These are phyloP conservation scores for Lasiurus borealis DNA, from an alignment of 2,113 vertebrate genomes.

Conservation along the genomic window DNA sequence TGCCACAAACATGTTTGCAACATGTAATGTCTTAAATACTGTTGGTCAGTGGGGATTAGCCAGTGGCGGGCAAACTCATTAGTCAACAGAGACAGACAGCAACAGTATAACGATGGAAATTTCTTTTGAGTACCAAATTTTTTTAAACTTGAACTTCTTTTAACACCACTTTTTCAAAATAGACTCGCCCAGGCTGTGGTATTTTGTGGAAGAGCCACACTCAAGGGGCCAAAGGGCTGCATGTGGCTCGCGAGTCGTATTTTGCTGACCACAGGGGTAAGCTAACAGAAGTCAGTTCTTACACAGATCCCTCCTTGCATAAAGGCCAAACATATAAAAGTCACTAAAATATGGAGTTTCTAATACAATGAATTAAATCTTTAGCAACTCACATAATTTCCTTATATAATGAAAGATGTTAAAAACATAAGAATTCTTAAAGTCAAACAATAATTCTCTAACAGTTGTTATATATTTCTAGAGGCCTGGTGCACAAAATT, in stretches of 20 bases:
- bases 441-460: slow-evolving; percentile 60
- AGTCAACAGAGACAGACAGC: no score
- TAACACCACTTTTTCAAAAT: no score
- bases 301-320: neutral
- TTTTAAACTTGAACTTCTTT: no score
- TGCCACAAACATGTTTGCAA: neutral
- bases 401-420: slow-evolving; percentile 72
- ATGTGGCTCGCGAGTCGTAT: no score
- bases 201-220: no score
- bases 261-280: neutral
- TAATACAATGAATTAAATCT: slow-evolving; percentile 67
- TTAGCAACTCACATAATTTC: slow-evolving; percentile 77
- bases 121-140: no score
- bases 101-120: no score
- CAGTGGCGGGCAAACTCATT: no score
- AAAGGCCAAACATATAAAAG: slow-evolving; percentile 5
- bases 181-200: no score
- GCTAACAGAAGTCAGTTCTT: slow-evolving; percentile 22
- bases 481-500: no score
- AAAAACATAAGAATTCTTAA: slow-evolving; percentile 74
- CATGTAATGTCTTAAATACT: slow-evolving; percentile 29
- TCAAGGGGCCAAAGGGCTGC: no score
- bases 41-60: slow-evolving; percentile 2
- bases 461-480: neutral
- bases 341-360: slow-evolving; percentile 52